Base-by-base conservation (phyloP, 2,797 vertebrate species). In the Pelobates cultripes region DNA sequence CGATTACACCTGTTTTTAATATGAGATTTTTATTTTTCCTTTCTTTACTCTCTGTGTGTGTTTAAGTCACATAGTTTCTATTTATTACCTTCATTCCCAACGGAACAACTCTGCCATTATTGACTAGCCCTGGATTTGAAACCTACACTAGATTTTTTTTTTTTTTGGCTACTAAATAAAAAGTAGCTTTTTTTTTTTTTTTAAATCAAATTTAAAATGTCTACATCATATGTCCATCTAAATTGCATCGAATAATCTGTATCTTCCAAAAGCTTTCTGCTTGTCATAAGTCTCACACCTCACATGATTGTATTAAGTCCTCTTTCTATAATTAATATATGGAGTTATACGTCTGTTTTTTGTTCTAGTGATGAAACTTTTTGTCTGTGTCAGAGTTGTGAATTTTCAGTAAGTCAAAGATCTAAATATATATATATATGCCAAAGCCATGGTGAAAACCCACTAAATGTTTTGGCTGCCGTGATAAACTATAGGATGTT, bases 311-410 rank as follows among this genome's bases (percentile, higher is more conserved):
- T 51, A 10, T 51, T 12, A 15, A 1, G 55, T 5, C 47, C 47
- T 51, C 55, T 57, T 57, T 51, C 47, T 10, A 10, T 51, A 51
- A 51, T 51, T 5, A 51, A 10, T 57, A 12, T 57, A 12, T 57
- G 28, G 28, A 12, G 55, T 57, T 57, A 12, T 12, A 57, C 15
- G 3, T n/a, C 57, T 10, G 28, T 7, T 28, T 7, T 28, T 4
- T 28, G 61, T 41, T 40, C 61, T 74, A 55, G 68, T 64, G 57
- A 10, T 75, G 76, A 51, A 57, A 51, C 68, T 66, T 83, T 40
- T 70, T 55, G 67, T 75, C 63, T 43, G 4, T 73, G n/a, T 71
- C 47, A 51, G 70, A 73, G 42, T 79, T 60, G 70, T 73, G 43
- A n/a, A 45, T 67, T 41, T 67, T 53, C 72, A 60, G 70, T 73